phyloP scores from a whole-genome alignment of 1,140 invertebrate genomes.

The Pseudomyrmex sp. region DNA sequence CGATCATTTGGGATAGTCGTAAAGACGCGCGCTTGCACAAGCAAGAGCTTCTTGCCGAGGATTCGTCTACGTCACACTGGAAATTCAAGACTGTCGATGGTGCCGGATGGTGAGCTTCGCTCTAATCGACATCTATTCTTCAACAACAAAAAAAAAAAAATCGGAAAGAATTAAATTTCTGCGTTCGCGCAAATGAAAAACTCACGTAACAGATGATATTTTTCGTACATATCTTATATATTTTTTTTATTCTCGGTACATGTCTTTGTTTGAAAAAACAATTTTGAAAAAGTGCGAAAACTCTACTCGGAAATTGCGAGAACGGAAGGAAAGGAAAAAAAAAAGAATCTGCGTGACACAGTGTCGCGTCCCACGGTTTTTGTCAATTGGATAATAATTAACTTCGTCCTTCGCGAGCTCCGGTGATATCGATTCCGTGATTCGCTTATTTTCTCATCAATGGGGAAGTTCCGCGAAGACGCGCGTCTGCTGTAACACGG shows the following conservation, averaged over 20 bases:
- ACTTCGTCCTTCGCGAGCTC: slow-evolving; percentile 30
- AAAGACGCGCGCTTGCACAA: slow-evolving; percentile 33
- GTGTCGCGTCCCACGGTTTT: background rate
- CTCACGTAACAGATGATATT: background rate
- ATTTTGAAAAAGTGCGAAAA: background rate
- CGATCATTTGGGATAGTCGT: slow-evolving; percentile 42
- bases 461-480: slow-evolving; percentile 31
- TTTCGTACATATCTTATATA: background rate
- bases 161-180: slow-evolving; percentile 23
- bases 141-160: too few relatives aligned
- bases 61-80: slow-evolving; percentile 41
- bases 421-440: slow-evolving; percentile 3
- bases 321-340: background rate
- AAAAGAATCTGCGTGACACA: background rate
- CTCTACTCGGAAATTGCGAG: slow-evolving; percentile 26
- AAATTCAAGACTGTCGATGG: slow-evolving; percentile 45
- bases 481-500: slow-evolving; percentile 8
- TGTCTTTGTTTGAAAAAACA: background rate
- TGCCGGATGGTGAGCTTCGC: background rate
- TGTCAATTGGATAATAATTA: slow-evolving; percentile 44
- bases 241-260: background rate
- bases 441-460: slow-evolving; percentile 44
- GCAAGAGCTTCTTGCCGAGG: slow-evolving; percentile 8
- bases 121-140: slow-evolving; percentile 37
- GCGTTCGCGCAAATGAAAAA: background rate